These are phyloP conservation scores for Lophius piscatorius DNA, from an alignment of 2,113 vertebrate species.

Conservation along the genomic window DNA sequence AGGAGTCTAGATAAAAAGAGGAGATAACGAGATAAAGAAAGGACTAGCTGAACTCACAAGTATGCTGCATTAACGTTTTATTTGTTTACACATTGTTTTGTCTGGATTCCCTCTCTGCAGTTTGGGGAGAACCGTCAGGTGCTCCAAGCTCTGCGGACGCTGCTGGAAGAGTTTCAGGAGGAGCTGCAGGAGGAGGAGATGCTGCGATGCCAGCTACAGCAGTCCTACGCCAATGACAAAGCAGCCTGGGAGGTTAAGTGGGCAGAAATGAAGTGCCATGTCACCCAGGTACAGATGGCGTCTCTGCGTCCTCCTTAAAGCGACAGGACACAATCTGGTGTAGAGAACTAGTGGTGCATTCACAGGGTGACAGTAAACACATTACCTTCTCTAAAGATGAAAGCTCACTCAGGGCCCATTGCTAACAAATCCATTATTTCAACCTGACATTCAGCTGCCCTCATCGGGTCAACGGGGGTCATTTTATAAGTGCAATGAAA, in stretches of 20 bases:
- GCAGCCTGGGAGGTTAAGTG: constrained; percentile 93
- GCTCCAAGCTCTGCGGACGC: constrained; percentile 83
- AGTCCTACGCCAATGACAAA: constrained; percentile 89
- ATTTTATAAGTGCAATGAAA: too few species aligned
- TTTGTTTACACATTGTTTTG: not conserved
- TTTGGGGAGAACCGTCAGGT: constrained; percentile 87
- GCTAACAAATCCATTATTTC: too few species aligned
- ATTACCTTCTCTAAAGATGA: too few species aligned
- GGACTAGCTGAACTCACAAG: not conserved
- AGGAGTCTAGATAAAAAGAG: not conserved
- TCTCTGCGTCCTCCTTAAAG: constrained; percentile 52
- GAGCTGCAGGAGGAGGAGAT: constrained; percentile 89
- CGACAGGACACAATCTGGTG: constrained; percentile 35
- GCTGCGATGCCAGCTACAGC: constrained; percentile 86
- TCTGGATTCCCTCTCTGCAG: constrained; percentile 67
- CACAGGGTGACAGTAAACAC: constrained; percentile 47
- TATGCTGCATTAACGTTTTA: not conserved
- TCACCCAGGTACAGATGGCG: constrained; percentile 86
- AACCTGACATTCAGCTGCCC: too few species aligned
- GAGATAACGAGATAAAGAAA: constrained; percentile 7
- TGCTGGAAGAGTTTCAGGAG: constrained; percentile 90
- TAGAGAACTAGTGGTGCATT: not conserved
- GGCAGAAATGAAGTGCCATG: constrained; percentile 86
- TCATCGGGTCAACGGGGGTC: too few species aligned
- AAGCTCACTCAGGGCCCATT: too few species aligned